Base-by-base conservation (phyloP, 1,140 invertebrate species). In the Drosophila aff. region DNA sequence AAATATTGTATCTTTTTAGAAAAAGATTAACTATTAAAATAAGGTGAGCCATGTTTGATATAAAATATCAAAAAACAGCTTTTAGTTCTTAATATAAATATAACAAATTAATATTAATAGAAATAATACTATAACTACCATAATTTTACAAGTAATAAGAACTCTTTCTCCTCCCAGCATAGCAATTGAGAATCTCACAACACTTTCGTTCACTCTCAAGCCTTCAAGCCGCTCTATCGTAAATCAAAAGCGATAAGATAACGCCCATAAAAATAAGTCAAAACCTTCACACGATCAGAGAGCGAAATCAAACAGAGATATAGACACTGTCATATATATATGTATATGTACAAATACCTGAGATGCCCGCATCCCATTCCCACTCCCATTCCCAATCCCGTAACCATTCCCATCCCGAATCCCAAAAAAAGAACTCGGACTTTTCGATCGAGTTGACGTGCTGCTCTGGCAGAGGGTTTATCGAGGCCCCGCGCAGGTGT, bases 231-330 rank as follows among this genome's bases (percentile, higher is more conserved):
- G 66, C 43, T 76, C 72, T 61, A 77, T 79, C 82, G 78, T 85
- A 85, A 85, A 85, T 85, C 84, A 81, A 53, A 63, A 40, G 33
- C 67, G 82, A 85, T 85, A 85, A 85, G 82, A 85, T 85, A 85
- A 85, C 41, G 43, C 41, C 50, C 82, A 79, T 86, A 82, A 84
- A 75, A 86, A 72, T 76, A 46, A 80, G 58, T 75, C 50, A 76
- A 65, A 73, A 53, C 83, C 84, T 86, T 85, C 82, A 82, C 82
- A 85, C 82, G 82, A 85, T 79, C 82, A 64, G 69, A 82, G 65
- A 82, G 65, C 57, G 41, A 79, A 86, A 77, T 85, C 82, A 84
- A 84, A 84, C 79, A 84, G 61, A 81, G 67, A 81, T 66, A 83
- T 47, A 58, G 46, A 38, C 46, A 52, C 36, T 64, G 58, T 18